Evolutionary conservation across 2,113 vertebrate species (phyloP).

Genomic region (Mustela nigripes): DNA sequence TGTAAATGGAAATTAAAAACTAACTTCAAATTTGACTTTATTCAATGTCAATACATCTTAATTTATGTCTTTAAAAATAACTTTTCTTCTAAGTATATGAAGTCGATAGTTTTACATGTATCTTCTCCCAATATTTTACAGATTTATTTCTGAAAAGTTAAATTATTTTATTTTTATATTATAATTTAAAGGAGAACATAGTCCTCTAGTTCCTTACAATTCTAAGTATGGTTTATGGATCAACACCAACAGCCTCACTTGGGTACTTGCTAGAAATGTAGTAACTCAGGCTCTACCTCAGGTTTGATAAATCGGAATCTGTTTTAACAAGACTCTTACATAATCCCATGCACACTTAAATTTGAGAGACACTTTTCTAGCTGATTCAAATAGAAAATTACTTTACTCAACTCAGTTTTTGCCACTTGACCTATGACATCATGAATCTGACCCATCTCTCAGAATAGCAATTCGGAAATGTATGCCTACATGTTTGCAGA

Average conservation of each 20-base stretch:
- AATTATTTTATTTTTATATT: background rate
- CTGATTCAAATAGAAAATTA: constrained; percentile 35
- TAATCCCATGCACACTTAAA: background rate
- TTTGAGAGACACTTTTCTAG: background rate
- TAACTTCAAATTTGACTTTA: background rate
- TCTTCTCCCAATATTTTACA: background rate
- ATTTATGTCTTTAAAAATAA: background rate
- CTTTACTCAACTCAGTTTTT: background rate
- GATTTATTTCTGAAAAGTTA: background rate
- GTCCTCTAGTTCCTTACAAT: background rate
- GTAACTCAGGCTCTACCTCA: background rate
- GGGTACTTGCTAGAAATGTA: background rate
- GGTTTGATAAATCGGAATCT: background rate
- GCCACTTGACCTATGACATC: background rate
- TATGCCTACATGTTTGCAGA: background rate
- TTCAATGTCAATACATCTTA: background rate
- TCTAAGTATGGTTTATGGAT: background rate
- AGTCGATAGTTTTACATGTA: background rate
- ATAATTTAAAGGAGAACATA: background rate
- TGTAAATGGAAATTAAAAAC: background rate
- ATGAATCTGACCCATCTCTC: background rate
- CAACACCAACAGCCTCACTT: background rate
- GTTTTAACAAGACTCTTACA: background rate
- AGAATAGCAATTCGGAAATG: background rate
- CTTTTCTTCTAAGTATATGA: background rate